Evolutionary conservation across 2,113 vertebrate genomes (phyloP), one percentile per base, ranked within the genome.

Genomic region (Oceanites oceanicus): DNA sequence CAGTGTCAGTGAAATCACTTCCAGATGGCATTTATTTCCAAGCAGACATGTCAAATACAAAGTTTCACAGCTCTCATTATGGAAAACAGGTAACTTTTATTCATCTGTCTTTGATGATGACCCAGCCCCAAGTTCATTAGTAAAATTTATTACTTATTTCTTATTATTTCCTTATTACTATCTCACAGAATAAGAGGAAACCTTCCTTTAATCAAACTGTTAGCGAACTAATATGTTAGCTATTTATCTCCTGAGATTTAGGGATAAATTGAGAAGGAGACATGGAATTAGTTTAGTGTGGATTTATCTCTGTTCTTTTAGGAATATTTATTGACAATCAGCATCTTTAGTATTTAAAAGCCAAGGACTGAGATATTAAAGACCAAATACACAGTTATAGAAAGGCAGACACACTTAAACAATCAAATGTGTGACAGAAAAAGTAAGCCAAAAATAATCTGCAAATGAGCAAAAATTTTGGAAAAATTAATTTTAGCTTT

Each of bases 101-200:
- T 88, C n/a, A 67, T 88, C 36, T 68, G 1, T 78, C 34, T 77
- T 92, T 56, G 34, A 44, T 82, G 78, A 81, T 1, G 14, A 82
- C 40, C 52, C 78, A 92, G 36, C 8, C 42, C 10, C 21, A 88
- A 21, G n/a, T 67, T 59, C 26, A 19, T 75, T 73, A 90, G 25
- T 44, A 93, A 76, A 94, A 93, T 92, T 55, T 88, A 86, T 88
- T 71, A n/a, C 42, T 84, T 78, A 72, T 79, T 91, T 86, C 49
- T 89, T 88, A 52, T 84, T 84, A 73, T 49, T 89, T 92, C 45
- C 30, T 92, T 93, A 93, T 71, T 92, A 75, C 23, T 88, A 25
- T 75, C 62, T 86, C 36, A 40, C n/a, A 68, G 49, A 82, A 73
- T 27, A 88, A 52, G 58, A 86, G 21, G 38, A 95, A 94, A 55